Conservation (phyloP, 2,888 invertebrate species). For the Sesamia inferens region DNA sequence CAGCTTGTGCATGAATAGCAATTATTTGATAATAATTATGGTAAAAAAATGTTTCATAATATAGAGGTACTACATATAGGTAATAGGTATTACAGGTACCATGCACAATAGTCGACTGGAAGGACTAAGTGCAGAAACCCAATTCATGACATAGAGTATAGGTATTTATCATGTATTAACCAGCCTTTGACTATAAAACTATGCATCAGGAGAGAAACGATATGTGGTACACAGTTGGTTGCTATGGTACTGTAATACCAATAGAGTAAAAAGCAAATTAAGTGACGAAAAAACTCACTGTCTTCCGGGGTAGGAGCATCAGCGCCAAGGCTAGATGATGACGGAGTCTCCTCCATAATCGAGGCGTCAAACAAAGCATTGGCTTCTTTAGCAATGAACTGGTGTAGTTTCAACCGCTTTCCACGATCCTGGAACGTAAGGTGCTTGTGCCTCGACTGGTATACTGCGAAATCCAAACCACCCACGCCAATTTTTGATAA, state of each 20-base stretch:
- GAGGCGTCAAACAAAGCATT: conserved; percentile 92
- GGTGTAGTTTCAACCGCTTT: conserved; percentile 95
- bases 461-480: conserved; percentile 92
- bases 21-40: rapidly evolving
- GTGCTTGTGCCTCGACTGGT: conserved; percentile 94
- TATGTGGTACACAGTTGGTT: conserved; percentile 3
- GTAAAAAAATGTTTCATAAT: background rate
- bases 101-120: too few relatives aligned
- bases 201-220: background rate
- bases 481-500: conserved; percentile 91
- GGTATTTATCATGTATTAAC: background rate
- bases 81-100: too few relatives aligned
- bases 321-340: conserved; percentile 86
- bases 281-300: conserved; percentile 78
- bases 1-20: background rate
- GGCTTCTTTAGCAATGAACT: conserved; percentile 96
- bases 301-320: conserved; percentile 89
- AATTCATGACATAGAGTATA: background rate
- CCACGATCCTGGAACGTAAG: conserved; percentile 95
- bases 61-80: too few relatives aligned
- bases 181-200: background rate
- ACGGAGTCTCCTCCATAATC: conserved; percentile 85
- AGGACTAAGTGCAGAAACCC: too few relatives aligned
- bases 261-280: background rate
- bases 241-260: conserved; percentile 23